Evolutionary conservation across 2,888 invertebrate species (phyloP).

Genomic region (Drosophila mercatorum): DNA sequence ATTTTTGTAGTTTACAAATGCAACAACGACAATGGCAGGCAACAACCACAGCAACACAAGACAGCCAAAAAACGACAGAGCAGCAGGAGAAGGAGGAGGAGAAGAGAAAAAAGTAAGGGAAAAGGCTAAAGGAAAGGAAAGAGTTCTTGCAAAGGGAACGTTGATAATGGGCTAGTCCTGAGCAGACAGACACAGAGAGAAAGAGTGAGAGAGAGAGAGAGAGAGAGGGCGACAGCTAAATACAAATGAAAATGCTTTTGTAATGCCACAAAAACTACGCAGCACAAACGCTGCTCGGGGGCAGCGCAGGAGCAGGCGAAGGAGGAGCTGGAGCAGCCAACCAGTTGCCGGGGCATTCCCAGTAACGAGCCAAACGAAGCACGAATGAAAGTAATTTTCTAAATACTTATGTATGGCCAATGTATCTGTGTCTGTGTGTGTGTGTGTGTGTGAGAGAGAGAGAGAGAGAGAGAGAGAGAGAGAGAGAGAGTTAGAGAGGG

Average conservation of each 20-base stretch:
- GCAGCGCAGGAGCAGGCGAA: not conserved
- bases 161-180: conserved; percentile 46
- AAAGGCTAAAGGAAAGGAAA: conserved; percentile 11
- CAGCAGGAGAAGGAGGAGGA: not conserved
- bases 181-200: not conserved
- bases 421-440: conserved; percentile 9
- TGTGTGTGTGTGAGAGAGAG: not conserved
- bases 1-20: conserved; percentile 79
- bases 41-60: conserved; percentile 15
- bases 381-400: conserved; percentile 78
- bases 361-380: conserved; percentile 73
- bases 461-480: not conserved
- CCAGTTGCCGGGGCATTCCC: conserved; percentile 54
- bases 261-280: conserved; percentile 70
- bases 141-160: conserved; percentile 35
- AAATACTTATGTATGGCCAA: conserved; percentile 65
- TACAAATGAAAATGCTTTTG: conserved; percentile 77
- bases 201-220: not conserved
- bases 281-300: conserved; percentile 8
- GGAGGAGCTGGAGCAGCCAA: conserved; percentile 8
- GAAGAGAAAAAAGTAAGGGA: not conserved
- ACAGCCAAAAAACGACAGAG: conserved; percentile 4
- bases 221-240: conserved; percentile 53
- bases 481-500: not conserved
- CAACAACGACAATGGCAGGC: conserved; percentile 41